Conservation (phyloP, 2,113 vertebrate genomes). For the Machaerirhynchus nigripectus region DNA sequence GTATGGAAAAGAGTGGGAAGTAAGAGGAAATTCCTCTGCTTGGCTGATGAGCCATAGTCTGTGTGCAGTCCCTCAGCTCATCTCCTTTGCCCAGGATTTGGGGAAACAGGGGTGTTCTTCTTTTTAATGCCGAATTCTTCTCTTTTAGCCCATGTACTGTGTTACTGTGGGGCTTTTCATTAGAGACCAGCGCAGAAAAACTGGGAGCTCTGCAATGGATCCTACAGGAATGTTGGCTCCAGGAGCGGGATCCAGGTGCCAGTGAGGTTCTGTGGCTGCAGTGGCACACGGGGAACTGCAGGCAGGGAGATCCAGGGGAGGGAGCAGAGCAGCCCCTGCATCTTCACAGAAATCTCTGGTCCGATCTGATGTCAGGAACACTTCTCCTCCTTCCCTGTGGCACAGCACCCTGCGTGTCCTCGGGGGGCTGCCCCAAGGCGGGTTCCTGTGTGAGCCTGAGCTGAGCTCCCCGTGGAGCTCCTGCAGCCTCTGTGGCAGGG, state of each 20-base stretch:
- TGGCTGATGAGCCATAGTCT: not conserved
- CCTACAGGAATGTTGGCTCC: not conserved
- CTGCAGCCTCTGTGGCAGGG: not conserved
- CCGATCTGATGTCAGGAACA: not conserved
- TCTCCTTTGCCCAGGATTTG: not conserved
- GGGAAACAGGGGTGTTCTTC: not conserved
- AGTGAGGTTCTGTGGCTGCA: not conserved
- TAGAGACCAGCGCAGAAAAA: not conserved
- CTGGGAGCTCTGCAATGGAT: not conserved
- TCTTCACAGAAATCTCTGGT: not conserved
- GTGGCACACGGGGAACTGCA: accelerated
- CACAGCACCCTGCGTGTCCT: not conserved
- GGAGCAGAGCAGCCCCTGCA: not conserved
- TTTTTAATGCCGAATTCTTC: accelerated
- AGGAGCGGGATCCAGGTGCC: not conserved
- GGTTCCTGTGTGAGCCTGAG: not conserved
- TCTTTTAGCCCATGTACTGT: not conserved
- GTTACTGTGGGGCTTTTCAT: not conserved
- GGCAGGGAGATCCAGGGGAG: not conserved
- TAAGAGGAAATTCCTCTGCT: not conserved
- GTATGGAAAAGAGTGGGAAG: not conserved
- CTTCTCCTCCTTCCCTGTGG: not conserved
- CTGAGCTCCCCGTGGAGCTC: not conserved
- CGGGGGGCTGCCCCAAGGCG: not conserved
- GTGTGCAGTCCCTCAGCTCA: not conserved